These are phyloP conservation scores for Dipodomys spectabilis DNA, from an alignment of 2,113 vertebrate genomes.

Conservation along the genomic window DNA sequence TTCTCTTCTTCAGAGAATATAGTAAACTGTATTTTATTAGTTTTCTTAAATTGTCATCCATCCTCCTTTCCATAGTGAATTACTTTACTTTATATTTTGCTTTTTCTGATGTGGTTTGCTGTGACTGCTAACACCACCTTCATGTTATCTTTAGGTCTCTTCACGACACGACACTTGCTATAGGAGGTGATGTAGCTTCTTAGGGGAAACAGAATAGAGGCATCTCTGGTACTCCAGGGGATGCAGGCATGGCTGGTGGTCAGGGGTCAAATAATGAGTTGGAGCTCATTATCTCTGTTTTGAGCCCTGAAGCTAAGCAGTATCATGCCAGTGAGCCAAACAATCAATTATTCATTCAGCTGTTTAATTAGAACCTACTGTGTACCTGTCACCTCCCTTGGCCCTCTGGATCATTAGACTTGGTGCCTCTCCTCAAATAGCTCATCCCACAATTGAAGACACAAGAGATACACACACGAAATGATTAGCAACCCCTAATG, in stretches of 20 bases:
- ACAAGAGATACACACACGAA: background rate
- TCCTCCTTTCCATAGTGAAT: background rate
- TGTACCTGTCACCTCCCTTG: background rate
- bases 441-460: background rate
- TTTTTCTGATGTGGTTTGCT: background rate
- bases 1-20: background rate
- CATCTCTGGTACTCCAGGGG: background rate
- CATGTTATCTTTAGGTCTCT: background rate
- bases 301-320: background rate
- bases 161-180: background rate
- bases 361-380: conserved; percentile 21
- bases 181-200: background rate
- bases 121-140: background rate
- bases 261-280: background rate
- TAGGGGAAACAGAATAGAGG: background rate
- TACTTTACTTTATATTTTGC: background rate
- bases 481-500: background rate
- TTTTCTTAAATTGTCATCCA: conserved; percentile 4
- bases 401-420: background rate
- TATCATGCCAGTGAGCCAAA: background rate
- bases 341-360: background rate
- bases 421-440: background rate
- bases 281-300: conserved; percentile 23
- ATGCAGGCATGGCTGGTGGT: background rate
- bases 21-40: background rate